Evolutionary conservation across 2,888 invertebrate genomes (phyloP).

Genomic region (Rhagonycha fulva): DNA sequence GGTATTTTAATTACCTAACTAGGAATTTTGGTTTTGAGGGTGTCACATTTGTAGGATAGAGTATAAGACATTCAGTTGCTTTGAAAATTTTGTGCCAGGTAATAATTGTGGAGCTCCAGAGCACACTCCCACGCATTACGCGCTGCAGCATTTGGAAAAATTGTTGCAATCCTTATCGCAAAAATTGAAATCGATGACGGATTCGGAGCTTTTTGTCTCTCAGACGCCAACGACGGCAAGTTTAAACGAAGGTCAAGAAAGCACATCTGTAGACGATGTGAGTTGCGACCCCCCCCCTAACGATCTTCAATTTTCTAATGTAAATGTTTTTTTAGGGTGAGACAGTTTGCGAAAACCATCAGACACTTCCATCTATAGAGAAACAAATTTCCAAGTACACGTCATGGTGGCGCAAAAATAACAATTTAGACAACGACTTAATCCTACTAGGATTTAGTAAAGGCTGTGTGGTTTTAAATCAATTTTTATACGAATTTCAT

Average conservation of each 20-base stretch:
- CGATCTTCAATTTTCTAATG: background rate
- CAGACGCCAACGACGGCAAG: background rate
- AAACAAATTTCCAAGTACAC: slow-evolving; percentile 26
- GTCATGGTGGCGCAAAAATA: slow-evolving; percentile 63
- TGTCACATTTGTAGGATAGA: slow-evolving; percentile 65
- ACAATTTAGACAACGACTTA: slow-evolving; percentile 62
- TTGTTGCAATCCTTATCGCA: slow-evolving; percentile 62
- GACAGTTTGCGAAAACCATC: background rate
- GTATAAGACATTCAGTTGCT: slow-evolving; percentile 83
- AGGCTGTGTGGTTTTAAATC: slow-evolving; percentile 91
- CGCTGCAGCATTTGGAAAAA: slow-evolving; percentile 73
- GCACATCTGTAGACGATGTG: background rate
- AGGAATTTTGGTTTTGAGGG: background rate
- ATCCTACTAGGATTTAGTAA: slow-evolving; percentile 87
- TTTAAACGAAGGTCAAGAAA: background rate
- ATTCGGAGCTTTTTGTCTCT: slow-evolving; percentile 1
- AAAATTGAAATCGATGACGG: slow-evolving; percentile 47
- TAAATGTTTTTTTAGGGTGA: background rate
- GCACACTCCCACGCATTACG: slow-evolving; percentile 73
- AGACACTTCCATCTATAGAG: background rate
- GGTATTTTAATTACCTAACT: slow-evolving; percentile 16
- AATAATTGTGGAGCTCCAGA: slow-evolving; percentile 82
- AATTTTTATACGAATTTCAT: slow-evolving; percentile 84
- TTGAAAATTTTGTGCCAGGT: slow-evolving; percentile 84
- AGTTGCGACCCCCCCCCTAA: background rate